Percentiles rank a stretch among this genome's conserved stretches.
These are phyloP conservation scores for Acleris laterana DNA, from an alignment of 2,888 invertebrate genomes.

Conservation along the genomic window DNA sequence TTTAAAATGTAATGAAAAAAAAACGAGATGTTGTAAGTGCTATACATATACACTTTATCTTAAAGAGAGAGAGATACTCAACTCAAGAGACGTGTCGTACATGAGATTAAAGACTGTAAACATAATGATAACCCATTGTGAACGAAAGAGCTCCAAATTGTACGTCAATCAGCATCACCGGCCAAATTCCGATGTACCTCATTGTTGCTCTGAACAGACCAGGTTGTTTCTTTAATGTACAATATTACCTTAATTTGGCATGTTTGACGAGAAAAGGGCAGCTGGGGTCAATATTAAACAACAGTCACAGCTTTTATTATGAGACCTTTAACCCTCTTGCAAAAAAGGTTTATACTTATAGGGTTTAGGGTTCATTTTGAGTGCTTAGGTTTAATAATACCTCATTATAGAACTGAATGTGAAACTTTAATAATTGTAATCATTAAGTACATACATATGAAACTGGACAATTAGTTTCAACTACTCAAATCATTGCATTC, in stretches of 20 bases:
- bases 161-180: slow-evolving; percentile 68
- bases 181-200: slow-evolving; percentile 47
- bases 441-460: too few relatives aligned
- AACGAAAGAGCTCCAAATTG: slow-evolving; percentile 61
- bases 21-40: neutral
- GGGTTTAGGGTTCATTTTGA: neutral
- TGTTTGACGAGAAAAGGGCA: slow-evolving; percentile 57
- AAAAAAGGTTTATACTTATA: slow-evolving; percentile 36
- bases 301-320: slow-evolving; percentile 29
- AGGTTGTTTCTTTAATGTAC: slow-evolving; percentile 39
- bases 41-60: neutral
- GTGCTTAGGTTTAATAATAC: neutral
- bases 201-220: slow-evolving; percentile 45
- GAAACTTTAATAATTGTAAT: too few relatives aligned
- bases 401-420: too few relatives aligned
- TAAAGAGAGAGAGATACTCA: slow-evolving; percentile 7
- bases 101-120: slow-evolving; percentile 58
- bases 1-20: neutral
- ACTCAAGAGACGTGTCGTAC: slow-evolving; percentile 30
- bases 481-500: too few relatives aligned
- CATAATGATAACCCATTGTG: slow-evolving; percentile 60
- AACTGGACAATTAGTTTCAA: too few relatives aligned
- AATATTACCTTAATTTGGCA: slow-evolving; percentile 65
- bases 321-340: slow-evolving; percentile 52
- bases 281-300: slow-evolving; percentile 47